These are phyloP conservation scores for Aphis gossypii DNA, from an alignment of 1,140 invertebrate genomes.

Conservation along the genomic window DNA sequence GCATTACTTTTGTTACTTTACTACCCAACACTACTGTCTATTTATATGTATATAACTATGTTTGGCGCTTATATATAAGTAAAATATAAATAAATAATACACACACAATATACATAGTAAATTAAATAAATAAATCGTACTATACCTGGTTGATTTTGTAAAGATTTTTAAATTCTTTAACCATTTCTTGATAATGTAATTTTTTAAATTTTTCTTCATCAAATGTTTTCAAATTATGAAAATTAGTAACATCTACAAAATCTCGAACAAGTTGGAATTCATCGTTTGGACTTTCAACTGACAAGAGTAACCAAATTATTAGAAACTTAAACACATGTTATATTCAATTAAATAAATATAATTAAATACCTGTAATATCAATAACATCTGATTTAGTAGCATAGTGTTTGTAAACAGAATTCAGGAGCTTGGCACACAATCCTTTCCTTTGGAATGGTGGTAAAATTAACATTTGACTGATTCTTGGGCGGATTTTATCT, in stretches of 20 bases:
- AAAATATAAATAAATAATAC: no score
- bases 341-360: background rate
- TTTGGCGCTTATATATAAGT: no score
- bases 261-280: slow-evolving; percentile 87
- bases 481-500: slow-evolving; percentile 80
- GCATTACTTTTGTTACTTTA: no score
- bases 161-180: slow-evolving; percentile 75
- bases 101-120: background rate
- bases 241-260: slow-evolving; percentile 84
- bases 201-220: slow-evolving; percentile 71
- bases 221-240: slow-evolving; percentile 74
- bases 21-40: no score
- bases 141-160: slow-evolving; percentile 78
- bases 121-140: background rate
- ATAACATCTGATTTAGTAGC: slow-evolving; percentile 73
- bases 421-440: slow-evolving; percentile 78
- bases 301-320: slow-evolving; percentile 62
- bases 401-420: slow-evolving; percentile 82
- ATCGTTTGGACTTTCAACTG: slow-evolving; percentile 91
- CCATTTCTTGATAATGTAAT: slow-evolving; percentile 82
- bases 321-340: background rate
- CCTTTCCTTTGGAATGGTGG: slow-evolving; percentile 89
- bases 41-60: no score
- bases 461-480: slow-evolving; percentile 89
- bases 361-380: slow-evolving; percentile 82